These are phyloP conservation scores for Peromyscus aztecus DNA, from an alignment of 2,797 vertebrate species.

Conservation along the genomic window DNA sequence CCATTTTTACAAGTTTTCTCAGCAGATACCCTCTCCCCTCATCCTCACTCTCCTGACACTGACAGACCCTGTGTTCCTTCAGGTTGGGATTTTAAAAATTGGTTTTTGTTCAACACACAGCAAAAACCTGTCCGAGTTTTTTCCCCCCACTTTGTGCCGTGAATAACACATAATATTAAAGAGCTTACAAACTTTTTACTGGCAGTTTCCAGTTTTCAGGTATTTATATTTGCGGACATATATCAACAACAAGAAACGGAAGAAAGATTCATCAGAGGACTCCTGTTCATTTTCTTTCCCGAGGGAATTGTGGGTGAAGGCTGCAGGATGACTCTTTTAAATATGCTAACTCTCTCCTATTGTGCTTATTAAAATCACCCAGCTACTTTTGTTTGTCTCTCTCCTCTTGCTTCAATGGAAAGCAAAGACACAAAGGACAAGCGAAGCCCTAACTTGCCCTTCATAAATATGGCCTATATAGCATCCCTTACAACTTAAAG, in stretches of 20 bases:
- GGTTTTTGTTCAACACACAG: neutral
- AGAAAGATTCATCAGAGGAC: constrained; percentile 19
- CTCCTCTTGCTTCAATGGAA: constrained; percentile 76
- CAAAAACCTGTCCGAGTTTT: neutral
- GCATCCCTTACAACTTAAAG: constrained; percentile 84
- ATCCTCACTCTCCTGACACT: neutral
- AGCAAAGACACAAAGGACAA: constrained; percentile 83
- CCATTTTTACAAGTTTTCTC: neutral
- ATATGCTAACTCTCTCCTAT: constrained; percentile 81
- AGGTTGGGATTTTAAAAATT: constrained; percentile 19
- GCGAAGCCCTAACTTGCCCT: constrained; percentile 74
- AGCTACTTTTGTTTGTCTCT: constrained; percentile 74
- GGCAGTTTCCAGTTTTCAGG: neutral
- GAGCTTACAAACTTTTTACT: neutral
- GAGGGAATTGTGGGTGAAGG: neutral
- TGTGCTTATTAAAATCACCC: constrained; percentile 82
- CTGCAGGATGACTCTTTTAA: constrained; percentile 67
- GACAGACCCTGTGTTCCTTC: neutral
- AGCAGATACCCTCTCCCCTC: neutral
- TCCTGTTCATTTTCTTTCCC: constrained; percentile 76
- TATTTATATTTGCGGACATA: neutral
- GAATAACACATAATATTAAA: constrained; percentile 28
- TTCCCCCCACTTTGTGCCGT: neutral
- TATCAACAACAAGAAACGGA: constrained; percentile 32
- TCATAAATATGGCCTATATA: constrained; percentile 86